Evolutionary conservation across 2,888 invertebrate genomes (phyloP), one percentile per base, ranked within the genome.

Genomic region (Pollenia amentaria): DNA sequence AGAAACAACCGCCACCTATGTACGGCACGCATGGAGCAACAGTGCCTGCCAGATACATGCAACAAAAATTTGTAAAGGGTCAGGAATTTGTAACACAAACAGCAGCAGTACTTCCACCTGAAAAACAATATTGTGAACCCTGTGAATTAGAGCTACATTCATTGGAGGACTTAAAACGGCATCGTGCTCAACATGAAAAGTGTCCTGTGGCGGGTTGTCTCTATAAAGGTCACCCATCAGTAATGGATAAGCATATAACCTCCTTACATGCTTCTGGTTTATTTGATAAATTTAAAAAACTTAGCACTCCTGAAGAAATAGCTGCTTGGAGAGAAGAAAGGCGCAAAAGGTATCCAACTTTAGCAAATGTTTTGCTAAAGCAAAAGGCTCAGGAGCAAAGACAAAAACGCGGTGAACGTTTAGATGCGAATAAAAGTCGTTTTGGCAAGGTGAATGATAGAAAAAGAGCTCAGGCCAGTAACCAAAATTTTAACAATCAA

Each of bases 221-320:
- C 3, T 92, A 90, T 60, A 80, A 85, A 0, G 92, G 91, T 4
- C 85, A 91, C 62, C 78, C 89, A 3, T 69, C 81, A 4, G 94
- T 98, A 2, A 95, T 98, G 14, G 96, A 96, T 85, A 96, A 96
- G 89, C 98, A 98, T 91, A 95, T 97, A 88, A 95, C 95, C 92
- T 95, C 96, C 94, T 97, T 98, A 93, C 98, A 98, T 93, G 94
- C 95, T 8, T 95, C 96, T n/a, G 98, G 98, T 0, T 93, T 98
- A 18, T 98, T 96, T 90, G 95, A 96, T 75, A 96, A 95, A 92
- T 96, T 98, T 85, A 95, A 95, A 89, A 95, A 96, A 88, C 90
- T 96, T 8, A 95, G 96, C 87, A 96, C 96, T 7, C 96, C 96
- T 0, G 97, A 97, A 92, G 97, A 98, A 88, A 96, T 98, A 83